phyloP scores from a whole-genome alignment of 53 echinoderm and acorn worm genomes.

The Crossaster papposus region DNA sequence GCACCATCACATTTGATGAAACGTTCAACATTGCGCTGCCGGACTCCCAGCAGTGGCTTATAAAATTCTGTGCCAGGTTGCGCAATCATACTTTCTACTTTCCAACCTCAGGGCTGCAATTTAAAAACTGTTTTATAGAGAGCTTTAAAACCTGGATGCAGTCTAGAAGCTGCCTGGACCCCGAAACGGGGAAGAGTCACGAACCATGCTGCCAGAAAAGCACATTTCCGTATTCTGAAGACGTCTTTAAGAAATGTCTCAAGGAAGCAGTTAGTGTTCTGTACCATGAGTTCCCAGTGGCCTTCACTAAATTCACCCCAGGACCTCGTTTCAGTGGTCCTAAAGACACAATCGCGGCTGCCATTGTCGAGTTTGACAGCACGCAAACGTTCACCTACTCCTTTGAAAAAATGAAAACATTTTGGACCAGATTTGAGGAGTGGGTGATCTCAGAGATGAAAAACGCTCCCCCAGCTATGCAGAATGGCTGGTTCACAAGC shows the following conservation, averaged over 20 bases:
- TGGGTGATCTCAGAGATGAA: conserved; percentile 51
- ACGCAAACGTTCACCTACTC: background rate
- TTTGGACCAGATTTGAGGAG: conserved; percentile 38
- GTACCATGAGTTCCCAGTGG: no score
- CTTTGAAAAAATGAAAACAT: conserved; percentile 11
- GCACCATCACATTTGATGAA: conserved; percentile 27
- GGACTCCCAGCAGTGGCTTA: conserved; percentile 72
- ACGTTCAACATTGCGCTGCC: conserved; percentile 56
- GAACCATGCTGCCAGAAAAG: conserved; percentile 57
- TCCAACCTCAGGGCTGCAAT: no score
- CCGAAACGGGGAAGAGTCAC: background rate
- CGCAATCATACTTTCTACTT: conserved; percentile 73
- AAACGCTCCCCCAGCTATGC: conserved; percentile 52
- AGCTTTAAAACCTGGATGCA: conserved; percentile 15
- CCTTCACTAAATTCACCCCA: no score
- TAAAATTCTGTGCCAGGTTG: conserved; percentile 64
- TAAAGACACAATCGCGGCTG: background rate
- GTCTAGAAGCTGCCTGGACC: background rate
- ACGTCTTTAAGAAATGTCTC: conserved; percentile 18
- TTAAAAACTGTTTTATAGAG: conserved; percentile 58
- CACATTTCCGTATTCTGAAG: conserved; percentile 50
- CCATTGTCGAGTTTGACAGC: conserved; percentile 10
- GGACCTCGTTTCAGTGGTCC: conserved; percentile 12
- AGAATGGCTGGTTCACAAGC: conserved; percentile 72
- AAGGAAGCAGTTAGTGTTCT: background rate